Evolutionary conservation across 2,888 invertebrate species (phyloP).

Genomic region (Eupithecia inturbata): DNA sequence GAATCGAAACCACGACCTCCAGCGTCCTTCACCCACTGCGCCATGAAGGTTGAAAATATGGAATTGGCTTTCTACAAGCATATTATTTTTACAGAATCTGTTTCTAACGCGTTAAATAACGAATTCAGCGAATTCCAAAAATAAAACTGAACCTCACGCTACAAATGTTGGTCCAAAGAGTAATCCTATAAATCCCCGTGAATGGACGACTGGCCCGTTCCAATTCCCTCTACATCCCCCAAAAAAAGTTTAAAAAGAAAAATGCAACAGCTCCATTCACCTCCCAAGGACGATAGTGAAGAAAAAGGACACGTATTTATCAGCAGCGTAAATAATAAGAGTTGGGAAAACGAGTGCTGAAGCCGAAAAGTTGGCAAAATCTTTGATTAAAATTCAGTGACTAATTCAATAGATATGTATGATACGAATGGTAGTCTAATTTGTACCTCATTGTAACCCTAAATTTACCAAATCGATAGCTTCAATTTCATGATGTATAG

Average conservation of each 20-base stretch:
- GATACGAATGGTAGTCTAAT: not conserved
- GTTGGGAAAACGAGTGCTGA: not conserved
- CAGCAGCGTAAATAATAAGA: slow-evolving; percentile 71
- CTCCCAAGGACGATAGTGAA: slow-evolving; percentile 67
- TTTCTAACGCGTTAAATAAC: slow-evolving; percentile 17
- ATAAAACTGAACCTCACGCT: slow-evolving; percentile 27
- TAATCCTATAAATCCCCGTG: slow-evolving; percentile 42
- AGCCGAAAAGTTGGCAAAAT: slow-evolving; percentile 3
- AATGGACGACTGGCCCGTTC: slow-evolving; percentile 38
- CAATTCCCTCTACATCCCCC: slow-evolving; percentile 40
- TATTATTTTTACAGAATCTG: slow-evolving; percentile 1
- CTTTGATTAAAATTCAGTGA: not conserved
- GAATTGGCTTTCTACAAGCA: not conserved
- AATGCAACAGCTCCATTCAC: slow-evolving; percentile 73
- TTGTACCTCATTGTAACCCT: not conserved
- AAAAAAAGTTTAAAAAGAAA: slow-evolving; percentile 60
- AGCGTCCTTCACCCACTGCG: not conserved
- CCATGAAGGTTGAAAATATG: not conserved
- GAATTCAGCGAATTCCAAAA: slow-evolving; percentile 29
- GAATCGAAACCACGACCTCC: not conserved
- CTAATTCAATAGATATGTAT: not conserved
- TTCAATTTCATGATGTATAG: too few species aligned
- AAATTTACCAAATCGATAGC: too few species aligned
- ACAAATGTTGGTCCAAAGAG: slow-evolving; percentile 37
- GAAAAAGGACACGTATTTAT: slow-evolving; percentile 76